Evolutionary conservation across 64 coral and sea anemone genomes (phyloP), one percentile per base, ranked within the genome.

Genomic region (Dendrophyllia cribrosa): DNA sequence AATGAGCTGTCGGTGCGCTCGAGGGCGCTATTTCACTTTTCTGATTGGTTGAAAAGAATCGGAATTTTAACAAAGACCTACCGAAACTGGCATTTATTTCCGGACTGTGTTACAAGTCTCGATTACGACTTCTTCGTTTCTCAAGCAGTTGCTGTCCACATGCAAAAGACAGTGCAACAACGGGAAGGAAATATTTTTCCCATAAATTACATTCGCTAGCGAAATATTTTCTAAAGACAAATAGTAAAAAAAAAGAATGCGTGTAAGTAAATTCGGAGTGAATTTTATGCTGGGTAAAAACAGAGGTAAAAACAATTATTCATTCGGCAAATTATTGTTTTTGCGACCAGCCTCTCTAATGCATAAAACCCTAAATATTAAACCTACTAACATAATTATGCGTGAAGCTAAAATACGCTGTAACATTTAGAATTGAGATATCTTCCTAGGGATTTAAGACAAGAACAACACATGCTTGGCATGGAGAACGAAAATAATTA

Each of bases 401-500:
- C 43, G 16, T 22, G 6, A 77, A 77, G 53, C 3, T 10, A 21
- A 21, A 50, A 56, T 12, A 22, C 8, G 1, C 48, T 26, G 20
- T 21, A 77, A 56, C 48, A 84, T 67, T 84, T 43, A 67, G 44
- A 17, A 66, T 26, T 67, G 8, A 2, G 50, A 22, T 24, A 14
- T 22, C 58, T 63, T 45, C 26, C 1, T 45, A 5, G 46, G 26
- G 14, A 20, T 16, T 17, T 46, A 46, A 48, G 13, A 25, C n/a
- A 11, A 80, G 23, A 5, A 20, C 14, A 47, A 3, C 1, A 84
- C 80, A 84, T 84, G 61, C 80, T 84, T 84, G 10, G 79, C 79
- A 84, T 84, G 80, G 50, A 19, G 80, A 84, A 68, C 67, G 80
- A 45, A 67, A 68, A 50, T 50, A 68, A 67, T 84, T 66, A 68